Conservation (phyloP, 2,888 invertebrate species). For the Tachina grossa region DNA sequence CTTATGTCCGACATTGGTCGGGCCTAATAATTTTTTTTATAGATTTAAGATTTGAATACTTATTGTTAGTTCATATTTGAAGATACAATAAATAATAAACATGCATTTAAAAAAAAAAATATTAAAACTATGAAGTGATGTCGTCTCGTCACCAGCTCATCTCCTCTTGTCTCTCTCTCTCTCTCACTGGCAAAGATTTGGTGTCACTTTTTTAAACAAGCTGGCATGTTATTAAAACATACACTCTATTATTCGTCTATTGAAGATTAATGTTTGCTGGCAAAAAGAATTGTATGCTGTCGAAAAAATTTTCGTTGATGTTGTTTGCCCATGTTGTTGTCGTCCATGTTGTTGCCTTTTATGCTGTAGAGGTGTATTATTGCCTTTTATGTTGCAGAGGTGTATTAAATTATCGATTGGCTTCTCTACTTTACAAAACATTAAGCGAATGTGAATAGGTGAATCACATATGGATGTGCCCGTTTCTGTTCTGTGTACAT, state of each 20-base stretch:
- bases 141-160: background rate
- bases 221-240: conserved; percentile 22
- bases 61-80: no score
- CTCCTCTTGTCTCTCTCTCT: background rate
- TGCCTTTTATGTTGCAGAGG: conserved; percentile 45
- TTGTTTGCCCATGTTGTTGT: conserved; percentile 32
- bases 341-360: conserved; percentile 44
- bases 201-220: conserved; percentile 13
- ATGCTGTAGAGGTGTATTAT: conserved; percentile 39
- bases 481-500: background rate
- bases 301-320: conserved; percentile 38
- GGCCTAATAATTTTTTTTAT: no score
- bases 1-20: no score
- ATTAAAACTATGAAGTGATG: conserved; percentile 14
- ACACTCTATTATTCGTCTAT: background rate
- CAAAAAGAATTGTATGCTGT: conserved; percentile 42
- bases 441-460: no score
- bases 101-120: no score
- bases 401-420: conserved; percentile 35
- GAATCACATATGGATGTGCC: background rate
- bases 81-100: no score
- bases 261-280: conserved; percentile 39
- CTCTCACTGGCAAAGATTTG: background rate
- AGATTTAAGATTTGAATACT: no score
- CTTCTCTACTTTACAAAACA: conserved; percentile 30